Evolutionary conservation across 2,888 invertebrate species (phyloP).

Genomic region (Callinectes sapidus): DNA sequence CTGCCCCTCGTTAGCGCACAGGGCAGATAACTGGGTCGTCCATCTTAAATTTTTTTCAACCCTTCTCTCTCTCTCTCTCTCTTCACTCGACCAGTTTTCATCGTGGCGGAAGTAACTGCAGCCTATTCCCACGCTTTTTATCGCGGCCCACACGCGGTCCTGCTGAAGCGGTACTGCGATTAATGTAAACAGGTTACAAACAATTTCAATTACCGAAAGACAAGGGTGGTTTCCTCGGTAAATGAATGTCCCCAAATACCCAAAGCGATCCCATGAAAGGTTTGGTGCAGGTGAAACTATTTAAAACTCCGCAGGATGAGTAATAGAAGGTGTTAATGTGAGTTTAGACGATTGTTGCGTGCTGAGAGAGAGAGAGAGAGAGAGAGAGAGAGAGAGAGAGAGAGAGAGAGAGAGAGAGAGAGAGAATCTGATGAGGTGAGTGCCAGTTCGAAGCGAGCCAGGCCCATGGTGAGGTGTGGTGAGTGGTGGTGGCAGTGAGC

Average conservation of each 20-base stretch:
- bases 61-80: too few relatives aligned
- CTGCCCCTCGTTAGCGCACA: neutral
- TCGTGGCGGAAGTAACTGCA: neutral
- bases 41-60: neutral
- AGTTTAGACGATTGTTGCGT: neutral
- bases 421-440: neutral
- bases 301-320: neutral
- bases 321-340: slow-evolving; percentile 27
- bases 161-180: neutral
- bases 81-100: slow-evolving; percentile 4
- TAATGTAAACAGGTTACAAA: neutral
- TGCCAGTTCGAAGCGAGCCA: neutral
- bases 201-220: slow-evolving; percentile 17
- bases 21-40: slow-evolving; percentile 32
- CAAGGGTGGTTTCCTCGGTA: neutral
- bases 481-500: neutral
- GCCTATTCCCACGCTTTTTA: slow-evolving; percentile 5
- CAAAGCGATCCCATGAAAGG: neutral
- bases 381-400: neutral
- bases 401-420: neutral
- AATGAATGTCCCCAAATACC: neutral
- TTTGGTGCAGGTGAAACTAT: neutral
- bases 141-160: neutral
- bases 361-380: neutral
- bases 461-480: neutral